Conservation (phyloP, 1,140 invertebrate species). For the Lysiphlebus fabarum region DNA sequence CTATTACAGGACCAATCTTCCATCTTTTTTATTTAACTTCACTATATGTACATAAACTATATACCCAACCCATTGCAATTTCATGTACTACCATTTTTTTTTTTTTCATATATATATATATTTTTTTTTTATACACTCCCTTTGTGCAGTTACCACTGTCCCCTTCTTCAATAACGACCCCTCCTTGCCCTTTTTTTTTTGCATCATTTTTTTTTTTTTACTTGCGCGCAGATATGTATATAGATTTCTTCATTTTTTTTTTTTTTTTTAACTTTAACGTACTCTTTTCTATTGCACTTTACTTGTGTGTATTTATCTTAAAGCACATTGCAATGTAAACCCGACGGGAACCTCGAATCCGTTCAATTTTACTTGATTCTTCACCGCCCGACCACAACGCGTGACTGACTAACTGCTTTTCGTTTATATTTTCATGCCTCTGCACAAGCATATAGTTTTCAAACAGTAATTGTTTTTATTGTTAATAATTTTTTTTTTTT, state of each 20-base stretch:
- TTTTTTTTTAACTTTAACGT: neutral
- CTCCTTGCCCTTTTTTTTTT: too few relatives aligned
- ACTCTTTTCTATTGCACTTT: neutral
- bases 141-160: too few relatives aligned
- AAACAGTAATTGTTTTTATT: conserved; percentile 3
- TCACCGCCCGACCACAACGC: conserved; percentile 38
- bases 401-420: conserved; percentile 45
- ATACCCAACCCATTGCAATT: too few relatives aligned
- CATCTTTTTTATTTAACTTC: too few relatives aligned
- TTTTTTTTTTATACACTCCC: too few relatives aligned
- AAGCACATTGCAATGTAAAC: conserved; percentile 7
- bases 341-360: conserved; percentile 29
- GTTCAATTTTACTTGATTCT: conserved; percentile 36
- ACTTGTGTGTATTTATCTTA: neutral
- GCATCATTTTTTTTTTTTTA: too few relatives aligned
- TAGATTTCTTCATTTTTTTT: neutral
- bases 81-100: too few relatives aligned
- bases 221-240: too few relatives aligned
- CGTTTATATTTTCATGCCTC: conserved; percentile 40
- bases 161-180: too few relatives aligned
- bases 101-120: too few relatives aligned
- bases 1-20: too few relatives aligned
- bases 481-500: conserved; percentile 2
- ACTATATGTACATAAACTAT: too few relatives aligned
- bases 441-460: conserved; percentile 2